A percentile compares a stretch with the other conserved stretches of the same genome.
phyloP scores from a whole-genome alignment of 2,113 vertebrate genomes.

The Semnornis frantzii region DNA sequence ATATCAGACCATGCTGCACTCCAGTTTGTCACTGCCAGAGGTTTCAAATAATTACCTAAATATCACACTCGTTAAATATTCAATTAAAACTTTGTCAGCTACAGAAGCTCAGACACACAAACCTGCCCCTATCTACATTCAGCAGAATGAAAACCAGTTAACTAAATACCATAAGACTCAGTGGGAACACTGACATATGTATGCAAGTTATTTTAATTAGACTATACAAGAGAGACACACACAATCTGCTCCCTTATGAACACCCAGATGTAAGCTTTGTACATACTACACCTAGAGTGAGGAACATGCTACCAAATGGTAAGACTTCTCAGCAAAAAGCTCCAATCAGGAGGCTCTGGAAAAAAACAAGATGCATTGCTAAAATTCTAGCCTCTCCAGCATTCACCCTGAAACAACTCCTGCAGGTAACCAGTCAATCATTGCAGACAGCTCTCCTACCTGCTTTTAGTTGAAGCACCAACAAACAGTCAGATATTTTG shows the following conservation, averaged over 20 bases:
- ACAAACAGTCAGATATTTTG: slow-evolving; percentile 43
- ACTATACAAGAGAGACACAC: slow-evolving; percentile 24
- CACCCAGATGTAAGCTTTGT: slow-evolving; percentile 37
- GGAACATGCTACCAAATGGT: background rate
- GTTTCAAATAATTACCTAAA: slow-evolving; percentile 44
- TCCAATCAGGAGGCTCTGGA: background rate
- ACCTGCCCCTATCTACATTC: background rate
- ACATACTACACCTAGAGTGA: background rate
- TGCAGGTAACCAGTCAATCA: background rate
- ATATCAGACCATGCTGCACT: background rate
- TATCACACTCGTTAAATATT: background rate
- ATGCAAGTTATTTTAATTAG: slow-evolving; percentile 56
- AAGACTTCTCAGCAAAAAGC: background rate
- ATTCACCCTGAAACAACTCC: background rate
- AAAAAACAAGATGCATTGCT: background rate
- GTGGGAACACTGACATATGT: slow-evolving; percentile 48
- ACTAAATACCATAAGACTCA: slow-evolving; percentile 33
- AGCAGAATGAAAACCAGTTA: slow-evolving; percentile 41
- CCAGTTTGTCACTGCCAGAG: background rate
- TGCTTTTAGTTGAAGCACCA: slow-evolving; percentile 16
- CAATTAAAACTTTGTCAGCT: slow-evolving; percentile 39
- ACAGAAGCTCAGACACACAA: slow-evolving; percentile 34
- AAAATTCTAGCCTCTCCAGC: background rate
- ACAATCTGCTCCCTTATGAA: slow-evolving; percentile 42
- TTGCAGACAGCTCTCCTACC: background rate